Base-by-base conservation (phyloP, 2,888 invertebrate species). In the Drosophila ochracea region DNA sequence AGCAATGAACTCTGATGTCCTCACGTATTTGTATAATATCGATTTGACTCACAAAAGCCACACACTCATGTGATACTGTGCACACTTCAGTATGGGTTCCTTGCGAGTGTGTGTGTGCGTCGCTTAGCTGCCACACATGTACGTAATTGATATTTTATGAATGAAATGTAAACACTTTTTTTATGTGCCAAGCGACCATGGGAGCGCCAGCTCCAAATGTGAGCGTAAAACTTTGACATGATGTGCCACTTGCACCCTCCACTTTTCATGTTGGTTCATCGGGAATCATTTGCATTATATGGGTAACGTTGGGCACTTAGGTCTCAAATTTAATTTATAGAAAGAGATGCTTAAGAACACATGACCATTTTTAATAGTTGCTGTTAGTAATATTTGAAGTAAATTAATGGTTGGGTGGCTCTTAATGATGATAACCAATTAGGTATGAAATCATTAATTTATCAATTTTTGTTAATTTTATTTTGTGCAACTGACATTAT, bases 111-210 rank as follows among this genome's bases (percentile, higher is more conserved):
- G 31, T 66, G 70, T 69, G 58, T 49, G 47, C 68, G 73, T 73
- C 75, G 69, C 76, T 76, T 78, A 72, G 75, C 77, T 84, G 89
- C 78, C 83, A 81, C 90, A 89, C 85, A 89, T 89, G 90, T 75
- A 76, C 76, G 87, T 90, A 89, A 89, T 90, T 90, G 90, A 85
- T 86, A 87, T 90, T 90, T 90, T 85, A 90, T 90, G 90, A 86
- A 89, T 88, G 88, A 82, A 88, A 88, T 87, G 89, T 89, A 85
- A 89, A 89, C 83, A 89, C 83, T 47, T 87, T 89, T 89, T 83
- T 83, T 87, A 89, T 86, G 78, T 78, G 64, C 49, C 62, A 35
- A 47, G 47, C 63, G 78, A 67, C 69, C 55, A 55, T 41, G 52
- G 19, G 55, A 60, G 41, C 41, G 60, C 3, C 53, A 61, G 16